These are phyloP conservation scores for Orbicella faveolata DNA, from an alignment of 64 coral and sea anemone species.

Conservation along the genomic window DNA sequence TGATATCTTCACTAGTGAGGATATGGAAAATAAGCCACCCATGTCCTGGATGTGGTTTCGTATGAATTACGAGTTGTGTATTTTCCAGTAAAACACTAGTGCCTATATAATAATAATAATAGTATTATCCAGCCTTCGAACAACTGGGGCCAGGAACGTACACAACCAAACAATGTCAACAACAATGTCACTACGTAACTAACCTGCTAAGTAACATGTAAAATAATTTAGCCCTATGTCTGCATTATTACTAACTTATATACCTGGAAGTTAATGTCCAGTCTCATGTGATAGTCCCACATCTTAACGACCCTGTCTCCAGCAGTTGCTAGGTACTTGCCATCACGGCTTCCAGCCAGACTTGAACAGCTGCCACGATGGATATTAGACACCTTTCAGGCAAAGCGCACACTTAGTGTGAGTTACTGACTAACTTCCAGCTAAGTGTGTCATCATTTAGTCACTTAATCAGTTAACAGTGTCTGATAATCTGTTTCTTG, in stretches of 20 bases:
- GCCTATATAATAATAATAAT: too few species aligned
- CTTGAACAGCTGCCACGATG: conserved; percentile 76
- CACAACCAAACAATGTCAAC: neutral
- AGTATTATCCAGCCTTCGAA: too few species aligned
- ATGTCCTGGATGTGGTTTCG: too few species aligned
- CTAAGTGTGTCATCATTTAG: neutral
- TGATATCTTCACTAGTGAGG: too few species aligned
- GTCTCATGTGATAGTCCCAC: conserved; percentile 98
- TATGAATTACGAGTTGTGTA: too few species aligned
- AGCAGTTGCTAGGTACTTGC: conserved; percentile 76
- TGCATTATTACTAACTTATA: neutral
- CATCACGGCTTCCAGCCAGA: conserved; percentile 64
- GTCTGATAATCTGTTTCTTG: too few species aligned
- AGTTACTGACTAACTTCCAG: neutral
- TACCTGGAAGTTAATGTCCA: conserved; percentile 98
- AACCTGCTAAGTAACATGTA: too few species aligned
- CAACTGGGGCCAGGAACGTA: too few species aligned
- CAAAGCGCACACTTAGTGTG: neutral
- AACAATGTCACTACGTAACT: neutral
- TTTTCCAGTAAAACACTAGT: too few species aligned
- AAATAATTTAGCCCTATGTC: neutral
- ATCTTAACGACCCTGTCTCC: conserved; percentile 91
- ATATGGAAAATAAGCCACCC: too few species aligned
- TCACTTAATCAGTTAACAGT: too few species aligned
- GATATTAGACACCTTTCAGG: conserved; percentile 73